Evolutionary conservation across 2,888 invertebrate species (phyloP), one percentile per base, ranked within the genome.

Genomic region (Fabriciana adippe): DNA sequence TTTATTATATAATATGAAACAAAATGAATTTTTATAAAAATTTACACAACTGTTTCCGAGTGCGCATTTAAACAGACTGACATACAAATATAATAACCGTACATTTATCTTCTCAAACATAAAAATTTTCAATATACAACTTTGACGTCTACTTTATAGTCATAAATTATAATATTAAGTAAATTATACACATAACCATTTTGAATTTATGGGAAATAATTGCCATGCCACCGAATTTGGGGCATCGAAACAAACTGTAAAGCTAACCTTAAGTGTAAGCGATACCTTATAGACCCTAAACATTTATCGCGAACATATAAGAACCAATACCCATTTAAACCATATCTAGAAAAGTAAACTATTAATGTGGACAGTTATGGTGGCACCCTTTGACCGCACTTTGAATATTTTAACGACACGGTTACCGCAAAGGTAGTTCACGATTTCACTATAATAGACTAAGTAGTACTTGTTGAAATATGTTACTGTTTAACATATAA

Each of bases 321-420:
- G 60, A 47, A 55, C 55, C 55, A 51, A 54, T 60, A 51, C n/a
- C 69, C 64, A 69, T 70, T 70, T 64, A 59, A 67, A 71, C 74
- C 75, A 74, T 76, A 77, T 69, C 72, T 67, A 70, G 78, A 67
- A 74, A 77, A 77, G 66, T 67, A 66, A 62, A 64, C 86, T 85
- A 81, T 88, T 84, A 83, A 81, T 74, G 84, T 70, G 72, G 78
- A 84, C 83, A 77, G 83, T 83, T 87, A 85, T 77, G 77, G 75
- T 60, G 67, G 72, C 73, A 78, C 81, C 81, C 81, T 84, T 78
- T 83, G 84, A 85, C 82, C 81, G 77, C 72, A 71, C 74, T 74
- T 73, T 80, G 77, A 82, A 82, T 82, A 78, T 77, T 66, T 71
- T 62, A 72, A 67, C 72, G 72, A 73, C 75, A 73, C 71, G 72